Evolutionary conservation across 2,888 invertebrate species (phyloP).

Genomic region (Pediacus dermestoides): DNA sequence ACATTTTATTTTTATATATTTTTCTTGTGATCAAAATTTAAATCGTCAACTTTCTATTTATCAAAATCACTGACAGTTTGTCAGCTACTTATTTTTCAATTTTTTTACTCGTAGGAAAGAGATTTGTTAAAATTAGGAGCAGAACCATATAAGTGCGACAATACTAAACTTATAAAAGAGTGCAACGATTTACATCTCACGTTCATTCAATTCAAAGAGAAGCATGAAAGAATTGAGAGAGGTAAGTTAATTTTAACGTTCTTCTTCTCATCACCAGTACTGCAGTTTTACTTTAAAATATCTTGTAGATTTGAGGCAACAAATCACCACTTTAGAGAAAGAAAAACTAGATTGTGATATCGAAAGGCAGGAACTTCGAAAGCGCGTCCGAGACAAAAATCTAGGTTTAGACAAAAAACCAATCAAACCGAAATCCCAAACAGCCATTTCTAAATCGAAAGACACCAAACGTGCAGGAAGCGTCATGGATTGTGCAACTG

Average conservation of each 20-base stretch:
- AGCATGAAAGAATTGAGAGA: constrained; percentile 57
- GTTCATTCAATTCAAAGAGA: constrained; percentile 63
- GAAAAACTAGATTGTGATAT: constrained; percentile 59
- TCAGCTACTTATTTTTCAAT: constrained; percentile 10
- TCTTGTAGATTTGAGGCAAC: constrained; percentile 51
- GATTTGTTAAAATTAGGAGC: constrained; percentile 66
- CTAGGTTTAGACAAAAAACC: constrained; percentile 56
- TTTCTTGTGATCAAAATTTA: no score
- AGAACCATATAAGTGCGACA: constrained; percentile 79
- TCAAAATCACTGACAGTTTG: no score
- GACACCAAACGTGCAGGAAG: no score
- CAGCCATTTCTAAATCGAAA: no score
- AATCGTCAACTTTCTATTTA: no score
- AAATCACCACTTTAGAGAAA: constrained; percentile 53
- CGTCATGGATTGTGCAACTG: constrained; percentile 41
- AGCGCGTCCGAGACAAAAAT: constrained; percentile 45
- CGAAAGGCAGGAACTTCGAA: constrained; percentile 32
- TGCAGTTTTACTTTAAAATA: no score
- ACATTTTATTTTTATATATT: no score
- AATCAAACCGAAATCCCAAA: no score
- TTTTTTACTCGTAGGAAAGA: constrained; percentile 57
- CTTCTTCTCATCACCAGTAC: constrained; percentile 5
- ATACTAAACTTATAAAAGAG: constrained; percentile 70
- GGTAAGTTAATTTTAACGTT: constrained; percentile 42
- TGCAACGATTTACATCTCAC: constrained; percentile 70